Percentiles rank a stretch among this genome's conserved stretches.
Evolutionary conservation across 2,113 vertebrate genomes (phyloP).

Genomic region (Oreotrochilus melanogaster): DNA sequence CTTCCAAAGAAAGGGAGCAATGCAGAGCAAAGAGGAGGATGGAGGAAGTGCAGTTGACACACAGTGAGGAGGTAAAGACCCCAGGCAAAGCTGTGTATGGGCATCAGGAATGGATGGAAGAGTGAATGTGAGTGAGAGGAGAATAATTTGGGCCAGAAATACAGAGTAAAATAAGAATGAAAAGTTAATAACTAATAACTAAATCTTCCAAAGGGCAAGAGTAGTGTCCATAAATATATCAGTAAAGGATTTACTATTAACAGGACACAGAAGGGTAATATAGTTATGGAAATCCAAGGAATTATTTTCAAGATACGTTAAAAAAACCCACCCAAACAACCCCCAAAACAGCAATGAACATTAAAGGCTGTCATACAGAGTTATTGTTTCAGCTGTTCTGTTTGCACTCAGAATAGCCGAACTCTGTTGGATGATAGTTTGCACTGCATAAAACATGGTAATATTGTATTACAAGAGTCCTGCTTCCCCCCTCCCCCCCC

Average conservation of each 20-base stretch:
- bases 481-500: rapidly evolving
- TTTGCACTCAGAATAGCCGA: not conserved
- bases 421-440: not conserved
- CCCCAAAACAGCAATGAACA: not conserved
- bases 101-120: not conserved
- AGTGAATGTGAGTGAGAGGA: not conserved
- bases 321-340: not conserved
- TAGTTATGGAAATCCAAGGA: not conserved
- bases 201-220: not conserved
- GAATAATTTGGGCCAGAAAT: not conserved
- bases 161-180: not conserved
- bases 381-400: not conserved
- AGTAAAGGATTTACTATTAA: not conserved
- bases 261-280: not conserved
- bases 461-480: not conserved
- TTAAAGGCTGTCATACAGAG: not conserved
- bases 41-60: not conserved
- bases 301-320: not conserved
- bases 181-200: not conserved
- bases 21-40: not conserved
- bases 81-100: not conserved
- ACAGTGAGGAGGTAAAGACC: not conserved
- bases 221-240: rapidly evolving
- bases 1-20: not conserved
- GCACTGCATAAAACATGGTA: too few relatives aligned